Conservation (phyloP, 2,797 vertebrate genomes). For the Podarcis lilfordi region DNA sequence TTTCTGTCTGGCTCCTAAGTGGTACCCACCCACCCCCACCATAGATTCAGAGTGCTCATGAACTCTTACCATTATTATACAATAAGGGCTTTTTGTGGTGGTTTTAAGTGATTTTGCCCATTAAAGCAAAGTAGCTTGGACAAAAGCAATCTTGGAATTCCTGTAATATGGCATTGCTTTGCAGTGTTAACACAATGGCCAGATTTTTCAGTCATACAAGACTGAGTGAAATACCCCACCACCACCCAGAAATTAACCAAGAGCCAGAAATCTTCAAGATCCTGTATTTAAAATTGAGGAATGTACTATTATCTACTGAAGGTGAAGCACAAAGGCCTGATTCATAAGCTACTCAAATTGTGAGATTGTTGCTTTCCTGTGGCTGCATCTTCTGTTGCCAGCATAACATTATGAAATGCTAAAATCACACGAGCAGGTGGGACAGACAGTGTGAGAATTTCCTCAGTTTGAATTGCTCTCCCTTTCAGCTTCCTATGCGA, state of each 20-base stretch:
- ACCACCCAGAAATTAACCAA: too few relatives aligned
- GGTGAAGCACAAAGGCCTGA: neutral
- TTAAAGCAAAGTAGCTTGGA: neutral
- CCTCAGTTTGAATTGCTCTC: neutral
- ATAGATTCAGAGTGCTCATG: constrained; percentile 6
- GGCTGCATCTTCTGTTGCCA: too few relatives aligned
- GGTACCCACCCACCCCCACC: neutral
- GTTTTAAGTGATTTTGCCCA: constrained; percentile 11
- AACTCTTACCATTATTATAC: neutral
- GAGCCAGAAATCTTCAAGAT: neutral
- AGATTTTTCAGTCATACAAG: neutral
- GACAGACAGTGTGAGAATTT: neutral
- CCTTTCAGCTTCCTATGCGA: neutral
- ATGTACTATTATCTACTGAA: neutral
- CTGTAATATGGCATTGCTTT: neutral
- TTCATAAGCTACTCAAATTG: neutral
- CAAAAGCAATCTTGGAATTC: neutral
- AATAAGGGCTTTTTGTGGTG: neutral
- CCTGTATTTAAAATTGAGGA: neutral
- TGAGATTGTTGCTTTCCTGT: neutral
- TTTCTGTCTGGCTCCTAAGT: constrained; percentile 29
- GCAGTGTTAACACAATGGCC: neutral
- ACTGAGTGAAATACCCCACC: neutral
- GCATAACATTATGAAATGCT: neutral
- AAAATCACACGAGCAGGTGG: neutral